Base-by-base conservation (phyloP, 2,888 invertebrate species). In the Microctonus brassicae region DNA sequence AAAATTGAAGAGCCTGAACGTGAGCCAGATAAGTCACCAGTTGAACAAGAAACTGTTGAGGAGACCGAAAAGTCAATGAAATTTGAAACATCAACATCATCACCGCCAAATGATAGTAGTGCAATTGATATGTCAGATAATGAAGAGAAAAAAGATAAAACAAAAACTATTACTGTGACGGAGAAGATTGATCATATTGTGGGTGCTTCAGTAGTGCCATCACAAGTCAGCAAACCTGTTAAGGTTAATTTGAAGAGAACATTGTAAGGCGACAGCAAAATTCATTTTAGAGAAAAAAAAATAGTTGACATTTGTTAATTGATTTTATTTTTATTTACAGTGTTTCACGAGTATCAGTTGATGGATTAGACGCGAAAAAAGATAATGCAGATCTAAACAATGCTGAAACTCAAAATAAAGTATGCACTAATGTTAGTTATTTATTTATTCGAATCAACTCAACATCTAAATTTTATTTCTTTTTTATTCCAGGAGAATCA, bases 211-310 rank as follows among this genome's bases (percentile, higher is more conserved):
- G 55, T 69, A 62, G 67, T 70, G 61, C 73, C 47, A 33, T 52
- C 75, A 29, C 77, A 75, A 64, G 69, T 73, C 74, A 79, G 78
- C 4, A 87, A 85, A 76, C 83, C 87, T 34, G 79, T 81, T 4
- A 88, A 88, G 82, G 84, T 88, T 57, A 86, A 86, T 75, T 81
- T 88, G 69, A 88, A 87, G 60, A 82, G 88, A 80, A 85, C 87
- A 69, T 88, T 87, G 87, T 88, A 77, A 87, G 87, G 79, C 73
- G 69, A 29, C 29, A 5, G 7, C 3, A 29, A 29, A 5, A 29
- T 7, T 5, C 7, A 3, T 29, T 29, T 29, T 5, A 3, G 29
- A 29, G 3, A 5, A 29, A 29, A 29, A 5, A 5, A 3, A 29
- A 29, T 29, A 5, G 29, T 29, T 7, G 7, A 29, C 29, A 29